A percentile compares a stretch with the other conserved stretches of the same genome.
phyloP scores from a whole-genome alignment of 1,140 invertebrate species.

The Scaptomyza hsui region DNA sequence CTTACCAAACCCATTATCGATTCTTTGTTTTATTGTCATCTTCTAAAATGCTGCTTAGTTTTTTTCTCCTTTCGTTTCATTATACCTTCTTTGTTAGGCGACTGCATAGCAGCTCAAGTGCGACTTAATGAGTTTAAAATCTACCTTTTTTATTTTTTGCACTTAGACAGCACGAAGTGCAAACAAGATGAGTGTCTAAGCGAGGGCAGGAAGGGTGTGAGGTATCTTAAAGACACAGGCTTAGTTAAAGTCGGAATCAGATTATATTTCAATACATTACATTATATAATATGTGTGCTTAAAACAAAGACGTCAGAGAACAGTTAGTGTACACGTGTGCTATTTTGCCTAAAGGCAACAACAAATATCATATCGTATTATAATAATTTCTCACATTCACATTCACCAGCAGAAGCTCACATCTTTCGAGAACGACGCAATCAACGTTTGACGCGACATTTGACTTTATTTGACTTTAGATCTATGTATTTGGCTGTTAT shows the following conservation, averaged over 20 bases:
- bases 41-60: neutral
- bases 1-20: conserved; percentile 18
- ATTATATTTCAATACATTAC: conserved; percentile 74
- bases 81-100: conserved; percentile 1
- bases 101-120: neutral
- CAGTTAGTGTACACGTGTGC: conserved; percentile 3
- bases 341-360: conserved; percentile 12
- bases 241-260: conserved; percentile 39
- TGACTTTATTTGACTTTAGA: conserved; percentile 70
- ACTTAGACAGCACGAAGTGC: conserved; percentile 1
- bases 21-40: neutral
- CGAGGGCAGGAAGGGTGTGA: neutral
- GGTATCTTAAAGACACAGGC: neutral
- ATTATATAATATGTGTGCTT: conserved; percentile 37
- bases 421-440: conserved; percentile 64
- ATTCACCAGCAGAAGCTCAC: conserved; percentile 57
- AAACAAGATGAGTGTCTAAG: conserved; percentile 13
- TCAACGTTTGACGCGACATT: conserved; percentile 66
- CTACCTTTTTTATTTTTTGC: conserved; percentile 6
- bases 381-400: conserved; percentile 47
- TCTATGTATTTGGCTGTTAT: conserved; percentile 29
- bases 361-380: neutral
- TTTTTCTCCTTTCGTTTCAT: neutral
- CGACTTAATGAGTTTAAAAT: conserved; percentile 46
- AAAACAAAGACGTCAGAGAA: no score